A percentile compares a stretch with the other conserved stretches of the same genome.
Conservation (phyloP, 2,888 invertebrate genomes). For the Dicyrtoma fusca region DNA sequence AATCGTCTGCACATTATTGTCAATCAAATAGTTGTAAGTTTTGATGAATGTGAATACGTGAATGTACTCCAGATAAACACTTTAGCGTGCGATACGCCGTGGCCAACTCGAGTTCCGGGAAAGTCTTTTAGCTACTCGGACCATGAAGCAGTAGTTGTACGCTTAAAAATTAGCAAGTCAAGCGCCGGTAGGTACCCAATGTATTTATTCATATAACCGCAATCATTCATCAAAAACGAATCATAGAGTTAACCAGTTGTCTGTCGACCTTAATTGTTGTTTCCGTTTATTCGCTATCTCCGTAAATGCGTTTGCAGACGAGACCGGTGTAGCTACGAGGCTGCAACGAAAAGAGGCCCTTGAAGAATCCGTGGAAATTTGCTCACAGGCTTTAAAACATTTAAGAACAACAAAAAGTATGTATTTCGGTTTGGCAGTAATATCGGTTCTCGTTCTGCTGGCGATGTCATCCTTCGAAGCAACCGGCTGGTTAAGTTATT, state of each 20-base stretch:
- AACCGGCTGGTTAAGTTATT: constrained; percentile 39
- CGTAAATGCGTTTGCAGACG: constrained; percentile 22
- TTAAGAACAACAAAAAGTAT: constrained; percentile 60
- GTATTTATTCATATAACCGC: too few relatives aligned
- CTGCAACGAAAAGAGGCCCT: constrained; percentile 58
- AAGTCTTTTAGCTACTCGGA: constrained; percentile 81
- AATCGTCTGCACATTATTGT: too few relatives aligned
- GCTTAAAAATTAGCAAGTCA: constrained; percentile 58
- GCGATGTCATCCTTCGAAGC: constrained; percentile 44
- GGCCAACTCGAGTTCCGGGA: constrained; percentile 74
- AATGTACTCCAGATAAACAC: too few relatives aligned
- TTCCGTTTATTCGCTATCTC: too few relatives aligned
- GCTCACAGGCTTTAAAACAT: constrained; percentile 64
- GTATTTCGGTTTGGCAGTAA: constrained; percentile 47
- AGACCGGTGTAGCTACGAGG: too few relatives aligned
- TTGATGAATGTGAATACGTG: too few relatives aligned
- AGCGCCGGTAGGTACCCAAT: constrained; percentile 39
- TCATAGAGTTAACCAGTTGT: too few relatives aligned
- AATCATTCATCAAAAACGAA: too few relatives aligned
- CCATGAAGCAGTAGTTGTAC: constrained; percentile 80
- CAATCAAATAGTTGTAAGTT: too few relatives aligned
- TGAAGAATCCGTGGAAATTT: constrained; percentile 67
- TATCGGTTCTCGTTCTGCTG: constrained; percentile 48
- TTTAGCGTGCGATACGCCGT: constrained; percentile 69
- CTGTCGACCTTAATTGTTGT: too few relatives aligned